Percentiles rank a stretch among this genome's conserved stretches.
These are phyloP conservation scores for Mormyrus iriodes DNA, from an alignment of 2,113 vertebrate species.

Conservation along the genomic window DNA sequence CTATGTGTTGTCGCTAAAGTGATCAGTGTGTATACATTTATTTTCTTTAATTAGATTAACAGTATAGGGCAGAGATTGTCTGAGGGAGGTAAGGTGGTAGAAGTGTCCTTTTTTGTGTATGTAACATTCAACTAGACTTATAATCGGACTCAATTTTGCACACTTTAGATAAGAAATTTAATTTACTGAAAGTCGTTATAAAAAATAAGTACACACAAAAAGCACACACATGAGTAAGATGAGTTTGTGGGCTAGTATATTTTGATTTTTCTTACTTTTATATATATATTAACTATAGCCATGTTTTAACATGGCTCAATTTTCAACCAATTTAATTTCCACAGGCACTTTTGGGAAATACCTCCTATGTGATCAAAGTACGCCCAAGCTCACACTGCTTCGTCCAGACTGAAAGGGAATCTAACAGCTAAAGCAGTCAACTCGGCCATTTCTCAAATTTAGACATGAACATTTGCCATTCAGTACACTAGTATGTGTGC, in stretches of 20 bases:
- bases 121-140: background rate
- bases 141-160: background rate
- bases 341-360: background rate
- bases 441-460: constrained; percentile 52
- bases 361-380: constrained; percentile 19
- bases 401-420: constrained; percentile 31
- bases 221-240: background rate
- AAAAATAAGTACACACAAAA: background rate
- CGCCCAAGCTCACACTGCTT: constrained; percentile 19
- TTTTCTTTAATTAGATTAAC: constrained; percentile 80
- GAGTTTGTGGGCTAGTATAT: background rate
- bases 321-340: background rate
- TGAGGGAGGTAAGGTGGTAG: constrained; percentile 50
- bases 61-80: constrained; percentile 56
- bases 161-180: background rate
- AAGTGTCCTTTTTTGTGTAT: constrained; percentile 43
- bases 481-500: constrained; percentile 58
- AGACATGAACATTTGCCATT: constrained; percentile 63
- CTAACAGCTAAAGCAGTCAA: constrained; percentile 43
- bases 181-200: background rate
- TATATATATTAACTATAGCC: background rate
- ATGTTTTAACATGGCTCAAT: background rate
- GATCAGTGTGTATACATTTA: constrained; percentile 84
- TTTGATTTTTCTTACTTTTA: background rate
- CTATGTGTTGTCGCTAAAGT: constrained; percentile 67